Evolutionary conservation across 92 coral and sea anemone genomes (phyloP).

Genomic region (Plumapathes pennacea): DNA sequence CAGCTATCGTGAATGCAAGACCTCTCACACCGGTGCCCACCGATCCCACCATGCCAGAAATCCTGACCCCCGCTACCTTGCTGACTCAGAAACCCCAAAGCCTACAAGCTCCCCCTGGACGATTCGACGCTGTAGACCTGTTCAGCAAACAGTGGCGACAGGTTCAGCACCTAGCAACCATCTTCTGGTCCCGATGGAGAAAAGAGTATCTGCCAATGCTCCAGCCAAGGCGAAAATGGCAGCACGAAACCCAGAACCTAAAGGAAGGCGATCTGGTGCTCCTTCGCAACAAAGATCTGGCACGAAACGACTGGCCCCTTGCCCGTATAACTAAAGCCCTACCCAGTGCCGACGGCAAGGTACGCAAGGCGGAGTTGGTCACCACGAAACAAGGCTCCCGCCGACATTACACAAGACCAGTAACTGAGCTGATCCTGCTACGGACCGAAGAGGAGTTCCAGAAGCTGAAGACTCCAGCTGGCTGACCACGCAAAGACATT

Average conservation of each 20-base stretch:
- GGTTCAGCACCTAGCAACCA: conserved; percentile 19
- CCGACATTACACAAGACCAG: no score
- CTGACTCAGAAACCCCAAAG: conserved; percentile 18
- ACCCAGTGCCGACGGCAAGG: no score
- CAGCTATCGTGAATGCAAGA: conserved; percentile 32
- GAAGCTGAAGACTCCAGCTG: no score
- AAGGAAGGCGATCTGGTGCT: conserved; percentile 18
- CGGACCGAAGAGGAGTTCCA: no score
- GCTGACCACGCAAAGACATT: no score
- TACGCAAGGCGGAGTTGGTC: no score
- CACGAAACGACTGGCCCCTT: conserved; percentile 27
- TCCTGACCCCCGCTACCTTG: conserved; percentile 27
- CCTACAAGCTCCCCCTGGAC: conserved; percentile 12
- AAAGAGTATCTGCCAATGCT: conserved; percentile 23
- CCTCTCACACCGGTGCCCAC: conserved; percentile 18
- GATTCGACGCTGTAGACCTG: conserved; percentile 5
- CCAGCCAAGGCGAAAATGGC: conserved; percentile 33
- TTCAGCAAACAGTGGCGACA: conserved; percentile 34
- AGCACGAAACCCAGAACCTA: conserved; percentile 9
- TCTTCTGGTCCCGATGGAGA: conserved; percentile 29
- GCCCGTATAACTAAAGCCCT: conserved; percentile 17
- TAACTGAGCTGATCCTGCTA: no score
- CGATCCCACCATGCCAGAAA: conserved; percentile 25
- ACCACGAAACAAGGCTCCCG: no score
- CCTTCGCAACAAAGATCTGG: conserved; percentile 1